A percentile compares a stretch with the other conserved stretches of the same genome.
Evolutionary conservation across 2,797 vertebrate genomes (phyloP).

Genomic region (Pseudomugil gertrudae): DNA sequence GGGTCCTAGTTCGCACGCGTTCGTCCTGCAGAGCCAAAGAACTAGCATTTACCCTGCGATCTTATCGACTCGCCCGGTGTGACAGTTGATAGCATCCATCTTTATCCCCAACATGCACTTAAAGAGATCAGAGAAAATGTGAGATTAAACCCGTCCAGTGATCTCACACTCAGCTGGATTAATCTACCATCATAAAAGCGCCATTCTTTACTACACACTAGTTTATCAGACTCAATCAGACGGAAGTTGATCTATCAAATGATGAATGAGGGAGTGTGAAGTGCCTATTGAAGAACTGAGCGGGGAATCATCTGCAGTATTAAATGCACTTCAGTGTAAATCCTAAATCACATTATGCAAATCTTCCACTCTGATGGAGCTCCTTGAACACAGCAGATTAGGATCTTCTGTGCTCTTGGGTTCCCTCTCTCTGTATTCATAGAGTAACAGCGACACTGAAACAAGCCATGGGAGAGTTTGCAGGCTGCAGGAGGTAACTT

Average conservation of each 20-base stretch:
- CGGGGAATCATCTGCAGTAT: slow-evolving; percentile 58
- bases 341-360: slow-evolving; percentile 78
- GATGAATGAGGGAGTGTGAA: slow-evolving; percentile 42
- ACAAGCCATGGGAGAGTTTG: neutral
- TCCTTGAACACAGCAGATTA: slow-evolving; percentile 67
- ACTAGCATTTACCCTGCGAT: slow-evolving; percentile 16
- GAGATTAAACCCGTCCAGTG: slow-evolving; percentile 44
- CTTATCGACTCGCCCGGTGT: slow-evolving; percentile 3
- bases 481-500: neutral
- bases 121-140: slow-evolving; percentile 48
- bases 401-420: slow-evolving; percentile 41
- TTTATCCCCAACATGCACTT: slow-evolving; percentile 24
- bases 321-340: slow-evolving; percentile 69
- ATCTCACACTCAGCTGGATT: slow-evolving; percentile 41
- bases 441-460: neutral
- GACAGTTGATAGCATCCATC: slow-evolving; percentile 7
- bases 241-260: slow-evolving; percentile 59
- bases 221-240: slow-evolving; percentile 63
- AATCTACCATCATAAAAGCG: slow-evolving; percentile 51
- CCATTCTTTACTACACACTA: slow-evolving; percentile 53
- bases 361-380: slow-evolving; percentile 66
- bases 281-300: slow-evolving; percentile 62
- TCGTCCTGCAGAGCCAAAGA: slow-evolving; percentile 6
- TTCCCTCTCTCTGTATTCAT: slow-evolving; percentile 21
- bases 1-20: too few relatives aligned